Evolutionary conservation across 2,113 vertebrate genomes (phyloP).

Genomic region (Brienomyrus longianalis): DNA sequence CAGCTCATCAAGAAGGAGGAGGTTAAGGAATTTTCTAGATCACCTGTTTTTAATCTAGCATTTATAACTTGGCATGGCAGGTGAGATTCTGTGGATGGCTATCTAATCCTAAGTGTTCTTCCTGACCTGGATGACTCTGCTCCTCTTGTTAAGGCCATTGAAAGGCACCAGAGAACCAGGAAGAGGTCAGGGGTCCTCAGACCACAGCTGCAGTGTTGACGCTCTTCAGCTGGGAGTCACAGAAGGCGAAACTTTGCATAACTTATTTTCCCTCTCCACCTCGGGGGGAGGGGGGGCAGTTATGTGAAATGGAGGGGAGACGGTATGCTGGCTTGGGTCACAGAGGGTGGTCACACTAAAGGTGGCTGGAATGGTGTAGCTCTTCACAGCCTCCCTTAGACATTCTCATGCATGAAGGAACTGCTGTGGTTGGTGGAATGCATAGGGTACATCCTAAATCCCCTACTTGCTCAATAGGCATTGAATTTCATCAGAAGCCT

Average conservation of each 20-base stretch:
- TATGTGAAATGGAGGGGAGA: background rate
- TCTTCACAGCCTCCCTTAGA: background rate
- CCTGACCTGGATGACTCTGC: background rate
- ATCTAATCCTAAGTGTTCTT: constrained; percentile 16
- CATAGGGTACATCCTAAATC: background rate
- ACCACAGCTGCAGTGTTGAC: background rate
- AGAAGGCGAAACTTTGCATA: background rate
- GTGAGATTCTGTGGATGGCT: constrained; percentile 32
- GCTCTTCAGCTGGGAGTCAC: background rate
- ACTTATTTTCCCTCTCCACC: background rate
- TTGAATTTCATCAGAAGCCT: background rate
- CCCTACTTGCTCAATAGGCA: background rate
- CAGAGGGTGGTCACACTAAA: background rate
- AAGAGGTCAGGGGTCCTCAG: constrained; percentile 3
- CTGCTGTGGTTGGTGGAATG: background rate
- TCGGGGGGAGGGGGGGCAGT: background rate
- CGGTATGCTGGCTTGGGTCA: background rate
- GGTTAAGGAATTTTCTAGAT: constrained; percentile 29
- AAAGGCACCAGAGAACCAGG: background rate
- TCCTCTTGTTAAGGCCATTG: background rate
- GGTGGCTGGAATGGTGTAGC: background rate
- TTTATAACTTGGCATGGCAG: constrained; percentile 50
- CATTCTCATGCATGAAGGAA: background rate
- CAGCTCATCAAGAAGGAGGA: background rate
- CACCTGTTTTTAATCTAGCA: constrained; percentile 28